Evolutionary conservation across 2,113 vertebrate genomes (phyloP), one percentile per base, ranked within the genome.

Genomic region (Ciconia maguari): DNA sequence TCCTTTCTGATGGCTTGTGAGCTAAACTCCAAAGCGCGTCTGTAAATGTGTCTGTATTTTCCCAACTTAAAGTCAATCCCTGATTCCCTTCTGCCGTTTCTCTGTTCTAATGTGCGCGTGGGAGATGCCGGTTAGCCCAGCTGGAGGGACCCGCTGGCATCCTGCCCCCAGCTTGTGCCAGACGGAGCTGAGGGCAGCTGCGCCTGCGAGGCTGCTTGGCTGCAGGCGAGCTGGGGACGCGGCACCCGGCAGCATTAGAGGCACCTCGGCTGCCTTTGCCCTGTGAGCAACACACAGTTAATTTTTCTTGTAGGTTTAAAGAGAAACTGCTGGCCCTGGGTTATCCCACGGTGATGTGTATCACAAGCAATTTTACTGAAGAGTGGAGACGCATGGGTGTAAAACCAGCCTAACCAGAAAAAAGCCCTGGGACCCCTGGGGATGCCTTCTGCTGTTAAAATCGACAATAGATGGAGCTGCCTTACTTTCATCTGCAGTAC

Each of bases 241-340:
- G 11, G 36, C 22, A 20, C n/a, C n/a, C 1, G 2, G 30, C 9
- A 7, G 4, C 54, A 11, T 6, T 9, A 6, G 42, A 29, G 44
- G 48, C 34, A 10, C 65, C 27, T 10, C 3, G 22, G 75, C 85
- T 48, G 19, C 6, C 0, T 55, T 60, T 65, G 41, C 20, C 20
- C 16, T 1, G 1, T 1, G 36, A 70, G 30, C 18, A 8, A 8
- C 1, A 0, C 15, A 4, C 12, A 2, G 24, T 11, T 38, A 3
- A 21, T 55, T 57, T 66, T 84, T 27, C 61, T 9, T 34, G 16
- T 16, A 8, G 26, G 7, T 60, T 24, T 62, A 13, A 48, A 69
- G 61, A 46, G 55, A 69, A 91, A 14, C 21, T 3, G 0, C 54
- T 58, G 42, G 36, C 25, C 22, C 24, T 0, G 1, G 10, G 12